Evolutionary conservation across 2,888 invertebrate genomes (phyloP), one percentile per base, ranked within the genome.

Genomic region (Poecilus cupreus): DNA sequence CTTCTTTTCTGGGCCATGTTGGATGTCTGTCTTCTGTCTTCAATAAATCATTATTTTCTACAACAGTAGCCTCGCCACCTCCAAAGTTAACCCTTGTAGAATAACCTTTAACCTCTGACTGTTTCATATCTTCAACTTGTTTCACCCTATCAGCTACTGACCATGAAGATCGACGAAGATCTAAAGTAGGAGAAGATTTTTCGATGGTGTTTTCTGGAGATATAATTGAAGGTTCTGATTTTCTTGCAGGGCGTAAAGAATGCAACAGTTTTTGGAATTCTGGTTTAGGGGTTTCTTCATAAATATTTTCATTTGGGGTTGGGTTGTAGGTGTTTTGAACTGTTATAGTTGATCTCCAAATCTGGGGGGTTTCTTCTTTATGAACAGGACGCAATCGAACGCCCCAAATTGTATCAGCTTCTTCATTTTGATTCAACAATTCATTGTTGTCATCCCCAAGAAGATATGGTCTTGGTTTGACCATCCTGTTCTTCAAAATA

Each of bases 401-500:
- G 13, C 91, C 91, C 92, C 92, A 92, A 37, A 91, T 76, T 26
- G 81, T 84, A 24, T 72, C 60, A 10, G 83, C 82, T 6, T 82
- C 49, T 16, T 75, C 81, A 85, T n/a, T 86, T 85, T 83, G 18
- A 83, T 84, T 46, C 84, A 82, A 16, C 16, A 32, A 24, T 82
- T 89, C 91, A 86, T 92, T 91, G 88, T 93, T 93, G 87, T 93
- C 72, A 26, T 75, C 94, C 75, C 94, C 94, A 85, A 94, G 90
- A 87, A 94, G 93, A 89, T 94, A 94, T 85, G 94, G 94, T 88
- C 92, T 94, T 86, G 94, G 94, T 87, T 94, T 94, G 51, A 93
- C 90, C 70, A 94, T 93, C 89, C 94, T 94, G 86, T 94, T 94
- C 89, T 94, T 94, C 86, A 94, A 90, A 88, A 94, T 94, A 85